Percentiles rank a stretch among this genome's conserved stretches.
phyloP scores from a whole-genome alignment of 2,888 invertebrate species.

The Caenorhabditis panamensis region DNA sequence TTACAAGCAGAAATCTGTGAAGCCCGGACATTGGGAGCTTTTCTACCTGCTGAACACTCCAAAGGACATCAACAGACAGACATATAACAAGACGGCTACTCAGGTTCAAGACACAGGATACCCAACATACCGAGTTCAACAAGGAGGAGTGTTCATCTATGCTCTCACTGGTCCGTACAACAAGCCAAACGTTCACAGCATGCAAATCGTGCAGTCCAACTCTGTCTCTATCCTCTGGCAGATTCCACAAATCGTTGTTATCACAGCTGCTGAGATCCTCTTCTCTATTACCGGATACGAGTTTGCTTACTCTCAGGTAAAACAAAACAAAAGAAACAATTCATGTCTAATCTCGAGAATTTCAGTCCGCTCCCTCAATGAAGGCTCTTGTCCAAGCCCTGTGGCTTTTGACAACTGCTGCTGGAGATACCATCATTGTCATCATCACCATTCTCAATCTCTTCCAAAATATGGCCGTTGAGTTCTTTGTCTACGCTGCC shows the following conservation, averaged over 20 bases:
- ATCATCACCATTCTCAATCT: slow-evolving; percentile 84
- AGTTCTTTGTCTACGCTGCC: slow-evolving; percentile 82
- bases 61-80: slow-evolving; percentile 69
- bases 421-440: slow-evolving; percentile 95
- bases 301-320: slow-evolving; percentile 81
- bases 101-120: slow-evolving; percentile 32
- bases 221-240: slow-evolving; percentile 82
- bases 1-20: slow-evolving; percentile 72
- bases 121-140: slow-evolving; percentile 45
- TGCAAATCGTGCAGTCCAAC: slow-evolving; percentile 69
- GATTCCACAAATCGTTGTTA: slow-evolving; percentile 83
- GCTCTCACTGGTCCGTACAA: slow-evolving; percentile 62
- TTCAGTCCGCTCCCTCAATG: slow-evolving; percentile 90
- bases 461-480: slow-evolving; percentile 74
- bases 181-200: slow-evolving; percentile 20
- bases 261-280: slow-evolving; percentile 83
- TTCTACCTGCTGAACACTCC: slow-evolving; percentile 71
- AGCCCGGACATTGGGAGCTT: slow-evolving; percentile 78
- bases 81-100: slow-evolving; percentile 57
- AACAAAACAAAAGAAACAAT: no score
- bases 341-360: neutral
- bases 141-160: slow-evolving; percentile 77
- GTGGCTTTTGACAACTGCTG: slow-evolving; percentile 93
- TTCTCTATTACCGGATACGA: slow-evolving; percentile 83
- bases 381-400: slow-evolving; percentile 93